These are phyloP conservation scores for Folsomia manolachei DNA, from an alignment of 2,888 invertebrate species.

Conservation along the genomic window DNA sequence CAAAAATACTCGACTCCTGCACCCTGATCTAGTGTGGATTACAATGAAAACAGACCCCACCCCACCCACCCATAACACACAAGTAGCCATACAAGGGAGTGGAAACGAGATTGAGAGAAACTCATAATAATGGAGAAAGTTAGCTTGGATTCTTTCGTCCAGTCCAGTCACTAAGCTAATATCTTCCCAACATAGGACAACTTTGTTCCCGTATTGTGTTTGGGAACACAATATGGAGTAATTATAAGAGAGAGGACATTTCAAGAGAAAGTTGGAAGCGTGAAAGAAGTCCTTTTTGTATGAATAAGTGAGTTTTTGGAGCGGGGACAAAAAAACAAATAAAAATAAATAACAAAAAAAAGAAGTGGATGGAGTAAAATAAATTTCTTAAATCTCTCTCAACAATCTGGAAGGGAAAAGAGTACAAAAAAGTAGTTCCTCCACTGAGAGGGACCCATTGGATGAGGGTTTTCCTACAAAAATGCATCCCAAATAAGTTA, in stretches of 20 bases:
- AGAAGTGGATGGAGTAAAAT: constrained; percentile 31
- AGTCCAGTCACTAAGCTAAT: too few species aligned
- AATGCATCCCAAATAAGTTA: not conserved
- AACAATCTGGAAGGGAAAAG: constrained; percentile 35
- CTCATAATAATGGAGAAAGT: not conserved
- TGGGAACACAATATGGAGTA: constrained; percentile 18
- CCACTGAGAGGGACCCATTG: not conserved
- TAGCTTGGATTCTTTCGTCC: too few species aligned
- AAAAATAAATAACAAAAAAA: constrained; percentile 46
- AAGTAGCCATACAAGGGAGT: not conserved
- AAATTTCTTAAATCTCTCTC: constrained; percentile 48
- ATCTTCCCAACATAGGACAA: too few species aligned
- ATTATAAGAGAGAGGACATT: constrained; percentile 17
- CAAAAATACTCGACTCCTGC: too few species aligned
- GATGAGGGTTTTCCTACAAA: constrained; percentile 1
- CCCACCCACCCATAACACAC: too few species aligned
- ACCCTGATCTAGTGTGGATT: too few species aligned
- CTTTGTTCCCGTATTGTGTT: too few species aligned
- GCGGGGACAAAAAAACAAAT: constrained; percentile 41
- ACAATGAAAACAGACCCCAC: too few species aligned
- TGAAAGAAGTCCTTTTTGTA: constrained; percentile 16
- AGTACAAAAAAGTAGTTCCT: constrained; percentile 3
- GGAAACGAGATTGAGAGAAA: not conserved
- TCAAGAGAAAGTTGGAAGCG: not conserved
- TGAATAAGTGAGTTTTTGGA: constrained; percentile 29